Base-by-base conservation (phyloP, 2,113 vertebrate genomes). In the Salvator merianae region DNA sequence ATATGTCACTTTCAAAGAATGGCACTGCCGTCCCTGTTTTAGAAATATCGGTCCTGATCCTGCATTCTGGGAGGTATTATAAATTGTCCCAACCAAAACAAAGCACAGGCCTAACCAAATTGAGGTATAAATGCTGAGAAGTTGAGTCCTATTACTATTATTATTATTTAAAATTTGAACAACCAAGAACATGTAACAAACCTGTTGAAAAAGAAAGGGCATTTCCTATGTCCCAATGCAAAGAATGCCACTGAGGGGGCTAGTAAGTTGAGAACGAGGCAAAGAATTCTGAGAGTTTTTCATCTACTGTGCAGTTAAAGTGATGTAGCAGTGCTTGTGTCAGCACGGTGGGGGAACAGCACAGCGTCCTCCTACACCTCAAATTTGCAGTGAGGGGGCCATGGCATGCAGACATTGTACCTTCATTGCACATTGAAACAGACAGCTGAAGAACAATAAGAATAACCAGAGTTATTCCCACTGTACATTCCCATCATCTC, bases 1-100 rank as follows among this genome's bases (percentile, higher is more conserved):
- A 92, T 90, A 50, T 79, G 94, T 90, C 90, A 93, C 85, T 85
- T 87, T 90, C 87, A 59, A 87, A 89, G 87, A 38, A 90, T 90
- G 91, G 91, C 75, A 87, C 88, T 87, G 68, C 91, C 81, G 86
- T 90, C 90, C 74, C 85, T 38, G 1, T 53, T 84, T 86, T 83
- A 84, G 93, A 91, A 89, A 63, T 88, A 78, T 80, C 89, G 91
- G 91, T 88, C 93, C 84, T 1, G 77, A 82, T 91, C 88, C 88
- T 84, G 86, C 86, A 78, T 24, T 79, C 24, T 47, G 55, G 72
- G 55, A 28, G 24, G 38, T 7, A 36, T 18, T 53, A 77, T 10
- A 43, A 40, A 68, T 40, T 10, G 30, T 40, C 34, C 53, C 43
- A 53, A 72, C 36, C 70, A 40, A 40, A 62, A 72, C 38, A 6